Evolutionary conservation across 2,888 invertebrate genomes (phyloP).

Genomic region (Eugnorisma glareosa): DNA sequence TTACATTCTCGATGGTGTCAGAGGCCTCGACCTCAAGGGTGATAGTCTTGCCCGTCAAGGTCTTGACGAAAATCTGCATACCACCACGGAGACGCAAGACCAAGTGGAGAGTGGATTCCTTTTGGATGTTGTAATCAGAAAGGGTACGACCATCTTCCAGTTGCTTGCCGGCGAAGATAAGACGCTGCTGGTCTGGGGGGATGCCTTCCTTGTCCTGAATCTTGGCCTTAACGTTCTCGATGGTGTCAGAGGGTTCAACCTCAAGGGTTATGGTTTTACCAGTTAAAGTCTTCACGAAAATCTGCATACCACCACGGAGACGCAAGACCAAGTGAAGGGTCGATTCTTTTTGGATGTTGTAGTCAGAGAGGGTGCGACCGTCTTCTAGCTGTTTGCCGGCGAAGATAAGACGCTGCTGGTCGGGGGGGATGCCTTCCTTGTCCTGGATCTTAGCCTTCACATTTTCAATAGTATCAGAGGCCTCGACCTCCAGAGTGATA

Average conservation of each 20-base stretch:
- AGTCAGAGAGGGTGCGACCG: constrained; percentile 36
- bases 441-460: constrained; percentile 34
- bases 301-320: constrained; percentile 68
- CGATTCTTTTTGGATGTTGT: not conserved
- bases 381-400: constrained; percentile 22
- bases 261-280: constrained; percentile 27
- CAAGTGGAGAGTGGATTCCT: constrained; percentile 79
- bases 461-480: constrained; percentile 28
- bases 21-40: constrained; percentile 23
- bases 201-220: constrained; percentile 37
- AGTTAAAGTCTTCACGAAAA: constrained; percentile 24
- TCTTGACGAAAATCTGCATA: constrained; percentile 37
- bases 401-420: constrained; percentile 34
- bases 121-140: constrained; percentile 73
- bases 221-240: constrained; percentile 27
- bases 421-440: constrained; percentile 35
- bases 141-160: constrained; percentile 29
- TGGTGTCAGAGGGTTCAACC: constrained; percentile 17
- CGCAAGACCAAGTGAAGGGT: constrained; percentile 66
- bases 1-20: constrained; percentile 28
- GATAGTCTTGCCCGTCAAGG: constrained; percentile 24
- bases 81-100: constrained; percentile 70
- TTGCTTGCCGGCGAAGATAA: constrained; percentile 28
- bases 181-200: constrained; percentile 35
- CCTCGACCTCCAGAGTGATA: constrained; percentile 18